Conservation (phyloP, 2,888 invertebrate genomes). For the Sinelater perroti region DNA sequence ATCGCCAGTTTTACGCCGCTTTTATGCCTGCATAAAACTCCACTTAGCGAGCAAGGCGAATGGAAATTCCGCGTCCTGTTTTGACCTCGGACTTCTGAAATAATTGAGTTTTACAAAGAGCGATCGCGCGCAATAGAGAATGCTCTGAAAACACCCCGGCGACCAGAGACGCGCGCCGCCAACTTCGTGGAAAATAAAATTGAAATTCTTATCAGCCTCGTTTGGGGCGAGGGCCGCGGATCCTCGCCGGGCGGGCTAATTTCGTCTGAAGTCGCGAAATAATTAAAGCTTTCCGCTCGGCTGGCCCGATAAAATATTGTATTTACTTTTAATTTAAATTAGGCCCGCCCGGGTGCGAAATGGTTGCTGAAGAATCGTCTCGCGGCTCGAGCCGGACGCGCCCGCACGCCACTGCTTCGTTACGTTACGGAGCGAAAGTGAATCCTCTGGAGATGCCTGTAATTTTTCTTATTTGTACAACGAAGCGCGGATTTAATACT, state of each 20-base stretch:
- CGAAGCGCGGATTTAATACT: constrained; percentile 15
- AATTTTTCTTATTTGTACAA: constrained; percentile 19
- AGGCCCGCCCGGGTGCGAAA: constrained; percentile 18
- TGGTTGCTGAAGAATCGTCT: constrained; percentile 8
- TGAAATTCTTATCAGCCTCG: too few relatives aligned
- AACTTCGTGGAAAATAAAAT: too few relatives aligned
- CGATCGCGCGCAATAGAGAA: too few relatives aligned
- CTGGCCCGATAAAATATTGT: constrained; percentile 26
- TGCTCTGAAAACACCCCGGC: too few relatives aligned
- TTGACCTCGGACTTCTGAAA: too few relatives aligned
- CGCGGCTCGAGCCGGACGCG: not conserved
- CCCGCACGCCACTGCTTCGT: constrained; percentile 5
- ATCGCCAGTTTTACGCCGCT: constrained; percentile 20
- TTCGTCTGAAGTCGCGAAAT: constrained; percentile 26
- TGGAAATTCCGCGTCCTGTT: constrained; percentile 14
- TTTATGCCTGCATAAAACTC: constrained; percentile 24
- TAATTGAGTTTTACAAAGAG: too few relatives aligned
- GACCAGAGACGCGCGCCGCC: too few relatives aligned
- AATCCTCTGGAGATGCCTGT: constrained; percentile 9
- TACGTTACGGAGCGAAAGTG: constrained; percentile 1
- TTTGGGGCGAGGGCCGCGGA: too few relatives aligned
- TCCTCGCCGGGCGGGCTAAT: too few relatives aligned
- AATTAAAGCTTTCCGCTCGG: constrained; percentile 27
- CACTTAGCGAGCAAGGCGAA: constrained; percentile 22
- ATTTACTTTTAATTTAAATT: constrained; percentile 33